Base-by-base conservation (phyloP, 2,888 invertebrate species). In the Phlogophora meticulosa region DNA sequence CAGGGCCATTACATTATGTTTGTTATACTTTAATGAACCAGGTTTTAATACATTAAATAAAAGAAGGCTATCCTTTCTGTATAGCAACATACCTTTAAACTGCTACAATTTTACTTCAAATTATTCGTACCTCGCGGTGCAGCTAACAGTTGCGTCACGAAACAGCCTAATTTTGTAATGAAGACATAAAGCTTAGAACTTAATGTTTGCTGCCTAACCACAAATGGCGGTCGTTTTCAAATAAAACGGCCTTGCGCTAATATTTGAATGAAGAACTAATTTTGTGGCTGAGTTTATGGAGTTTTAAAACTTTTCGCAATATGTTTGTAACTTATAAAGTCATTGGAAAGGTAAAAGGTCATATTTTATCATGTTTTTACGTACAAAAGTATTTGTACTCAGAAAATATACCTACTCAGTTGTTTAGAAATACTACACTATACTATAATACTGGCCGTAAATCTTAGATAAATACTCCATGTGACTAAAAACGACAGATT, bases 161-260 rank as follows among this genome's bases (percentile, higher is more conserved):
- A 77, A 59, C 69, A 64, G 56, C 53, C 71, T 75, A 74, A 80
- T 75, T 79, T 71, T 45, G 55, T 74, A 81, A 86, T 87, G 73
- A 85, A 86, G 87, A 79, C 78, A 72, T 87, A 78, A 83, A 75
- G 74, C 74, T 87, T 82, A 80, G 81, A 82, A 79, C 74, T 77
- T 67, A 75, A 76, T 49, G 56, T 65, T 55, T 80, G 62, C 70
- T 53, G 56, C 73, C 63, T 52, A 71, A 78, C 79, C 71, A 60
- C 78, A 73, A 78, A 81, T 63, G 62, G 42, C 79, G 68, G 61
- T 68, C 62, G 49, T 69, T 66, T 51, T 46, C 43, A 65, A 79
- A 70, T 79, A 79, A 61, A 69, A 56, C 43, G 48, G 65, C 36
- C 55, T 79, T 63, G 42, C 56, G 45, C 70, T 46, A 63, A 76